phyloP scores from a whole-genome alignment of 2,888 invertebrate genomes.

The Lysandra bellargus region DNA sequence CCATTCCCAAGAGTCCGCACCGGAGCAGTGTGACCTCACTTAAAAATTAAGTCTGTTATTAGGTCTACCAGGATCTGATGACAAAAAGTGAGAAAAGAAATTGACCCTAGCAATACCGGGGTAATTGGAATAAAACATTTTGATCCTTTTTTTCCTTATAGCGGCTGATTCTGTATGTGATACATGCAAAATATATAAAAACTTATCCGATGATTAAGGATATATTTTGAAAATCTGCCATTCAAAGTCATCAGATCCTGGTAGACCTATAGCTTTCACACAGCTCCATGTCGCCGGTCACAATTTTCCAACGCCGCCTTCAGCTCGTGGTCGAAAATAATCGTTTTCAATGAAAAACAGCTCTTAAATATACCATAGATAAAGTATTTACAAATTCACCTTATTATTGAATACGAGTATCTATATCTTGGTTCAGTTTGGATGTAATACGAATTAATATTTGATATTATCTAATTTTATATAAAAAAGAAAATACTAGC shows the following conservation, averaged over 20 bases:
- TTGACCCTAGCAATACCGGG: too few species aligned
- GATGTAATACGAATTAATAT: slow-evolving; percentile 42
- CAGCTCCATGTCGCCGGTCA: slow-evolving; percentile 15
- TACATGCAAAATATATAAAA: too few species aligned
- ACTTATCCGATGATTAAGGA: too few species aligned
- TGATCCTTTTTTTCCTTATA: too few species aligned
- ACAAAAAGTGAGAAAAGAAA: too few species aligned
- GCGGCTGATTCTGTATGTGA: too few species aligned
- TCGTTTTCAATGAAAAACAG: slow-evolving; percentile 56
- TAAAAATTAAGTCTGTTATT: neutral
- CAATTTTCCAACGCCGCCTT: slow-evolving; percentile 44
- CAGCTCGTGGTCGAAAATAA: slow-evolving; percentile 52
- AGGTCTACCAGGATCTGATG: too few species aligned
- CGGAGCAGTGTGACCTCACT: neutral
- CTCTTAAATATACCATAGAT: slow-evolving; percentile 70
- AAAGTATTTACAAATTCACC: slow-evolving; percentile 69
- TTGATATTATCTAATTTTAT: slow-evolving; percentile 38
- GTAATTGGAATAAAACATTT: too few species aligned
- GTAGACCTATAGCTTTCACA: neutral
- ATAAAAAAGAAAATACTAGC: slow-evolving; percentile 40
- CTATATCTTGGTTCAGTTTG: slow-evolving; percentile 59
- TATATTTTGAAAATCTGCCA: too few species aligned
- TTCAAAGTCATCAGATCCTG: too few species aligned
- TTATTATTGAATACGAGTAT: slow-evolving; percentile 59
- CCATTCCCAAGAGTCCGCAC: neutral